Evolutionary conservation across 2,888 invertebrate genomes (phyloP).

Genomic region (Cynaeus angustus): DNA sequence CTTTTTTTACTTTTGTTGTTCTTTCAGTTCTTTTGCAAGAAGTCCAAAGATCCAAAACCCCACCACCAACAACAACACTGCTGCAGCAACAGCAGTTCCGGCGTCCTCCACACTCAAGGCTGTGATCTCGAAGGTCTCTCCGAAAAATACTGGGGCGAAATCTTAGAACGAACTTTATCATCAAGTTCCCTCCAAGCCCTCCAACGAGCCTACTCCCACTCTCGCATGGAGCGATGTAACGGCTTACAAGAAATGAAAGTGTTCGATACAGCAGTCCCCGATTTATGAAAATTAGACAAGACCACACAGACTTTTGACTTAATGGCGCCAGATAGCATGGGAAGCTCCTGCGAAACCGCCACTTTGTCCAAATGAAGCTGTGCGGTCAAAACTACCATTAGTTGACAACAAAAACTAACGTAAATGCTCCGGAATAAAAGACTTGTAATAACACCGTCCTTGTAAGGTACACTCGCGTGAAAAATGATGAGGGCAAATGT

Average conservation of each 20-base stretch:
- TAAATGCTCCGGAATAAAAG: conserved; percentile 1
- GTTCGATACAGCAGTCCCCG: conserved; percentile 68
- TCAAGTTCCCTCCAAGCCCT: conserved; percentile 82
- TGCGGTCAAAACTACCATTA: conserved; percentile 49
- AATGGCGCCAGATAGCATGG: conserved; percentile 65
- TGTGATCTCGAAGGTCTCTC: conserved; percentile 74
- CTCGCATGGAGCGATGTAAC: conserved; percentile 67
- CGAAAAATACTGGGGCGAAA: conserved; percentile 78
- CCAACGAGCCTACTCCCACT: conserved; percentile 64
- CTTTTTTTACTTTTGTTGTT: conserved; percentile 26
- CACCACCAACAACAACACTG: conserved; percentile 61
- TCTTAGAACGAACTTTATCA: conserved; percentile 84
- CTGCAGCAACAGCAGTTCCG: conserved; percentile 63
- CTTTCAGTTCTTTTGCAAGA: conserved; percentile 65
- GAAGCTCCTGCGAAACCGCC: conserved; percentile 66
- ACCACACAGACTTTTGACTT: conserved; percentile 70
- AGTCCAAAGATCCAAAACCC: conserved; percentile 59
- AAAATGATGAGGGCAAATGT: neutral
- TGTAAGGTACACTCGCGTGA: neutral
- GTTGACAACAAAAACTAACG: conserved; percentile 1
- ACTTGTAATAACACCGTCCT: conserved; percentile 4
- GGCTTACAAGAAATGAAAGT: conserved; percentile 68
- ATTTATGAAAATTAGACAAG: conserved; percentile 71
- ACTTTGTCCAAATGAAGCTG: conserved; percentile 61
- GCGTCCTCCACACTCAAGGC: conserved; percentile 67